Percentiles rank a stretch among this genome's conserved stretches.
phyloP scores from a whole-genome alignment of 2,113 vertebrate species.

The Myrmecophaga tridactyla region DNA sequence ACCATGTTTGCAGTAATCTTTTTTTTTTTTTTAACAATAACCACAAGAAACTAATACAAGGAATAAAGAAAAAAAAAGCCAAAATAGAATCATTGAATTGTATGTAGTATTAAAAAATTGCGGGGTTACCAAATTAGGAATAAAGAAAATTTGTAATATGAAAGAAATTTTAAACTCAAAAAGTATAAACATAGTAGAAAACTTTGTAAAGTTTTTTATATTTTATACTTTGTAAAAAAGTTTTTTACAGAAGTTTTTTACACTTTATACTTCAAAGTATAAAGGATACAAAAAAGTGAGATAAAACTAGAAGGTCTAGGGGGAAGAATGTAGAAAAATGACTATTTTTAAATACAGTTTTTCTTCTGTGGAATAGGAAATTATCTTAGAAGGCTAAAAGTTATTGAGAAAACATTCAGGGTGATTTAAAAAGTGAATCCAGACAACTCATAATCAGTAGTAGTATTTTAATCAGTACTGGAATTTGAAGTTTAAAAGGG shows the following conservation, averaged over 20 bases:
- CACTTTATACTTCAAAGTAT: too few species aligned
- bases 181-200: not conserved
- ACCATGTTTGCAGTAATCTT: too few species aligned
- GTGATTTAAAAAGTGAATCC: not conserved
- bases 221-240: too few species aligned
- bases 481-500: slow-evolving; percentile 25
- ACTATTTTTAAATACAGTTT: not conserved
- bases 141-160: too few species aligned
- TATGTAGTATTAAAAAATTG: not conserved
- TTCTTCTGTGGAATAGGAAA: not conserved
- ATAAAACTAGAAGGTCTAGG: too few species aligned
- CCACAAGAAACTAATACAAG: too few species aligned
- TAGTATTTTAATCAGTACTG: not conserved
- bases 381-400: not conserved
- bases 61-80: not conserved
- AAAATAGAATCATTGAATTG: not conserved
- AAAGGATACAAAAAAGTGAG: not conserved
- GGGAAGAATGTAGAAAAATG: not conserved
- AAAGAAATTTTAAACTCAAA: not conserved
- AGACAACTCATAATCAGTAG: not conserved
- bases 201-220: too few species aligned
- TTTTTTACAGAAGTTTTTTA: too few species aligned
- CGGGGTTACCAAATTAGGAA: not conserved
- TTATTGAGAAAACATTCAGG: slow-evolving; percentile 19
- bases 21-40: too few species aligned